Base-by-base conservation (phyloP, 2,113 vertebrate genomes). In the Felis chaus region DNA sequence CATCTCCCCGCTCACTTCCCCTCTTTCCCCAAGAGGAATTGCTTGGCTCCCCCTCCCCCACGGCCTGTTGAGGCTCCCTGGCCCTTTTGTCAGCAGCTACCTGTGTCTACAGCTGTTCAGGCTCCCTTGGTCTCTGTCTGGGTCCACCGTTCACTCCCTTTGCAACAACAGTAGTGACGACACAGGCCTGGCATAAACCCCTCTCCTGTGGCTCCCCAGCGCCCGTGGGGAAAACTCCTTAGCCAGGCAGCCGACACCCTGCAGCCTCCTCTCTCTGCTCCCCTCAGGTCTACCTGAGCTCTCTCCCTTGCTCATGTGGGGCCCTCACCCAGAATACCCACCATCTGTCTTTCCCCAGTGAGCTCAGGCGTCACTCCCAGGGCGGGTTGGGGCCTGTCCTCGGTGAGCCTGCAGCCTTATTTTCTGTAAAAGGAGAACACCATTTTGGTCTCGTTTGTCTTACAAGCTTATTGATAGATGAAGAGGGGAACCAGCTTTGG, bases 1-100 rank as follows among this genome's bases (percentile, higher is more conserved):
- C 97, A 96, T 96, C 97, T 97, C 97, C 95, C 96, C 8, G 50
- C 97, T 97, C 97, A 97, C 97, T 98, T 97, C 97, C 97, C 96
- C 96, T 97, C 96, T 97, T 96, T 97, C 97, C 74, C 93, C 31
- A 10, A 93, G 95, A 96, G 85, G 96, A 96, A 89, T 71, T 91
- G 80, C 95, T 95, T 15, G 1, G 63, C 95, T 92, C 83, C 85
- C 50, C 95, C 80, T 63, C 92, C 96, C 93, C 93, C 96, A 73
- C 15, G 2, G 16, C 9, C 0, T n/a, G 25, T 13, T 1, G 25
- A 79, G 74, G 63, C 80, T 90, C 36, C 74, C 9, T 1, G 57
- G 91, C 61, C 79, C 96, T 93, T 97, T 96, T 97, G 97, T 97
- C 92, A 63, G 92, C 86, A 97, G 61, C 80, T 94, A 98, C 97